phyloP scores from a whole-genome alignment of 2,888 invertebrate species.

The Adelphocoris suturalis region DNA sequence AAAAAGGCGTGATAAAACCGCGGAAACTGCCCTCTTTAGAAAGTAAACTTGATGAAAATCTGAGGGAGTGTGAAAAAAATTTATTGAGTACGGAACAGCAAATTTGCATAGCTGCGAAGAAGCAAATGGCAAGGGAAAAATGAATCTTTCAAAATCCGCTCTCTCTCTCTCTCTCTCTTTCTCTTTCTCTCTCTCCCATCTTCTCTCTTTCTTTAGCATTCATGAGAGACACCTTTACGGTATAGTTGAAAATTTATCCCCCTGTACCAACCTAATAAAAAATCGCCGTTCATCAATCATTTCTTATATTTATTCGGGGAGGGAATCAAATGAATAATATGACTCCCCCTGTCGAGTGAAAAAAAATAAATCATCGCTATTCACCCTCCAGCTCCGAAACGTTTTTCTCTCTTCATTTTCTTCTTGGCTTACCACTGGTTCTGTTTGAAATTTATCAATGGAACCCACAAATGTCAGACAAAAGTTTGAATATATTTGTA shows the following conservation, averaged over 20 bases:
- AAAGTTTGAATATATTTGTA: slow-evolving; percentile 56
- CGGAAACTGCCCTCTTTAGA: background rate
- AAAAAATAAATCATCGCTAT: background rate
- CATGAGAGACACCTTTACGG: background rate
- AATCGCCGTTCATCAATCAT: slow-evolving; percentile 6
- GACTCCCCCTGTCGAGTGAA: background rate
- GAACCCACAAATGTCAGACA: slow-evolving; percentile 52
- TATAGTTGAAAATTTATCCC: background rate
- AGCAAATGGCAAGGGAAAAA: background rate
- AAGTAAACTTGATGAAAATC: background rate
- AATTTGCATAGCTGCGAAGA: background rate
- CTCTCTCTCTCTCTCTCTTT: background rate
- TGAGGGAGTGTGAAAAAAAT: background rate
- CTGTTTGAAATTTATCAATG: slow-evolving; percentile 23
- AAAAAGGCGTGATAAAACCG: background rate
- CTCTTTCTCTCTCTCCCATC: background rate
- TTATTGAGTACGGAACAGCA: background rate
- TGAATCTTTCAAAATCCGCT: background rate
- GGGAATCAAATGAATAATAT: background rate
- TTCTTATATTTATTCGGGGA: background rate
- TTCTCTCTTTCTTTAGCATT: background rate
- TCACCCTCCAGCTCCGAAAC: background rate
- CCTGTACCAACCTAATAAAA: background rate
- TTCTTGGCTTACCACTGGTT: background rate
- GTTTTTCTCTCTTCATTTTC: background rate